Percentiles rank a stretch among this genome's conserved stretches.
These are phyloP conservation scores for Brassicogethes aeneus DNA, from an alignment of 2,888 invertebrate genomes.

Conservation along the genomic window DNA sequence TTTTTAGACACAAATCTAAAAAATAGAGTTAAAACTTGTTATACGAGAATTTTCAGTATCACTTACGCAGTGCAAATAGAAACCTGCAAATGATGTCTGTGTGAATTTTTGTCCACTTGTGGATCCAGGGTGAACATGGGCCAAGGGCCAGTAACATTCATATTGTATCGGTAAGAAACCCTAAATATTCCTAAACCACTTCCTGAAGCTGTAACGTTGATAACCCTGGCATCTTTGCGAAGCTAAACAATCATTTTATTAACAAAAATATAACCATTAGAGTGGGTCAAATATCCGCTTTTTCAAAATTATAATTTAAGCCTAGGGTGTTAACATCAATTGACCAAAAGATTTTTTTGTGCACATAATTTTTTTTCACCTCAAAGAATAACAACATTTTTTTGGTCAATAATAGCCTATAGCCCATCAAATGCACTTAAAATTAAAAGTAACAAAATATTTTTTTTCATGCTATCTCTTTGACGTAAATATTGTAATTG, in stretches of 20 bases:
- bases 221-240: constrained; percentile 47
- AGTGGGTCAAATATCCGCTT: no score
- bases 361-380: no score
- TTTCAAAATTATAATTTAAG: no score
- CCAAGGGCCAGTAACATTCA: constrained; percentile 81
- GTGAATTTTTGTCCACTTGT: constrained; percentile 72
- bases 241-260: constrained; percentile 15
- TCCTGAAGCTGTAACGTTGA: constrained; percentile 70
- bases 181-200: constrained; percentile 71
- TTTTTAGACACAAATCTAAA: constrained; percentile 53
- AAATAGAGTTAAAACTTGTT: constrained; percentile 14
- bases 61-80: constrained; percentile 71
- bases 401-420: no score
- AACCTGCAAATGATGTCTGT: constrained; percentile 65
- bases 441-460: no score
- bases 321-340: no score
- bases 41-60: constrained; percentile 3
- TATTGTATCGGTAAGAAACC: constrained; percentile 70
- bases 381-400: no score
- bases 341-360: no score
- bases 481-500: no score
- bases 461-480: no score
- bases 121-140: constrained; percentile 82
- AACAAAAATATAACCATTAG: no score
- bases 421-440: no score